These are phyloP conservation scores for Brachionus sp. DNA, from an alignment of 1,140 invertebrate species.

Conservation along the genomic window DNA sequence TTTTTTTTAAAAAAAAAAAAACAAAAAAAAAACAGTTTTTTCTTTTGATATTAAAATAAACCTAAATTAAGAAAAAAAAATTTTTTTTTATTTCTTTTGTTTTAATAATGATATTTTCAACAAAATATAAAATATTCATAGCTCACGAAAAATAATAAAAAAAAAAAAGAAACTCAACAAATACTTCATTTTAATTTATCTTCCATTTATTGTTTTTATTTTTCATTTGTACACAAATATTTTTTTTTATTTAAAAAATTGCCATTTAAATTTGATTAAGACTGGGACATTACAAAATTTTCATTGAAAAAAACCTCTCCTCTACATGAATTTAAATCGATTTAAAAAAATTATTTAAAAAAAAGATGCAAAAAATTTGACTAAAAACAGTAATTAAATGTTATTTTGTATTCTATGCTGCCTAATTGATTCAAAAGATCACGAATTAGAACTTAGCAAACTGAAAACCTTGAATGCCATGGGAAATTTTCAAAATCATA, in stretches of 20 bases:
- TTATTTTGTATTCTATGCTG: no score
- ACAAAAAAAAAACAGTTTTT: not conserved
- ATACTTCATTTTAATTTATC: not conserved
- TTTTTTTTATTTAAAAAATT: not conserved
- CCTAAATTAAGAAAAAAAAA: not conserved
- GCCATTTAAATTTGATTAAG: not conserved
- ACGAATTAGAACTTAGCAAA: no score
- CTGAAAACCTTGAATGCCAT: no score
- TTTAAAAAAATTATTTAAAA: not conserved
- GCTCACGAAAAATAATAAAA: not conserved
- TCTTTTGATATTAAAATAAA: not conserved
- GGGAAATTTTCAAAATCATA: no score
- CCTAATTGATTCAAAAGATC: no score
- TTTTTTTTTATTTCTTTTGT: not conserved
- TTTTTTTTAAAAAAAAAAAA: not conserved
- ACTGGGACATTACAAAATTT: not conserved
- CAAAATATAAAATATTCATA: not conserved
- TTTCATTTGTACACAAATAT: not conserved
- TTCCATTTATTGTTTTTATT: not conserved
- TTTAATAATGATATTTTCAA: constrained; percentile 1
- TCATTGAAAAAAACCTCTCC: not conserved
- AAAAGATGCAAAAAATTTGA: no score
- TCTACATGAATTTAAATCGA: not conserved
- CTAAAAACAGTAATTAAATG: no score
- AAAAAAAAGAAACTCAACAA: not conserved